Evolutionary conservation across 2,888 invertebrate genomes (phyloP).

Genomic region (Pyrrhosoma nymphula): DNA sequence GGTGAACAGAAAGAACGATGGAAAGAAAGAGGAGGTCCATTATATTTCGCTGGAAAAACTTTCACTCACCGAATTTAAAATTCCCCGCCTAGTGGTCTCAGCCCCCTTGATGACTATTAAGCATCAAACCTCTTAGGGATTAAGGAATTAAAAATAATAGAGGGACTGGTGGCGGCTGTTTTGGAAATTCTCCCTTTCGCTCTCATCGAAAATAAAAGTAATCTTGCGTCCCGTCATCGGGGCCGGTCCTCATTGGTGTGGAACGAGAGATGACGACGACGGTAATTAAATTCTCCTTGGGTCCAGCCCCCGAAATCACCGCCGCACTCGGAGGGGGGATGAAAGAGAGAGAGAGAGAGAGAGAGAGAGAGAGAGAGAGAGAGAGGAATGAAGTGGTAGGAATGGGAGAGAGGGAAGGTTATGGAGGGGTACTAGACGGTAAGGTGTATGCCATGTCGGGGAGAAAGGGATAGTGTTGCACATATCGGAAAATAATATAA

Average conservation of each 20-base stretch:
- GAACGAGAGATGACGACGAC: neutral
- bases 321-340: neutral
- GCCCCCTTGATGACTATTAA: neutral
- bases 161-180: neutral
- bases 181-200: neutral
- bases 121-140: neutral
- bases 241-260: neutral
- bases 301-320: conserved; percentile 31
- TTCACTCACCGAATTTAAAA: neutral
- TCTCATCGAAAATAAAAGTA: neutral
- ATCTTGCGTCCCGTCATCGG: neutral
- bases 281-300: conserved; percentile 55
- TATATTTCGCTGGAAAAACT: neutral
- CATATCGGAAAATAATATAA: no score
- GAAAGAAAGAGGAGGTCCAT: neutral
- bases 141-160: neutral
- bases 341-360: neutral
- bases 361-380: neutral
- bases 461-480: no score
- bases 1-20: neutral
- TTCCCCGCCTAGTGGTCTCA: neutral
- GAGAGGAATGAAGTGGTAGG: neutral
- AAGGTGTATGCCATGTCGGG: no score
- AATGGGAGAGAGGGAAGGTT: neutral
- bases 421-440: neutral